Percentiles rank a stretch among this genome's conserved stretches.
phyloP scores from a whole-genome alignment of 2,797 vertebrate species.

The Anas bernieri region DNA sequence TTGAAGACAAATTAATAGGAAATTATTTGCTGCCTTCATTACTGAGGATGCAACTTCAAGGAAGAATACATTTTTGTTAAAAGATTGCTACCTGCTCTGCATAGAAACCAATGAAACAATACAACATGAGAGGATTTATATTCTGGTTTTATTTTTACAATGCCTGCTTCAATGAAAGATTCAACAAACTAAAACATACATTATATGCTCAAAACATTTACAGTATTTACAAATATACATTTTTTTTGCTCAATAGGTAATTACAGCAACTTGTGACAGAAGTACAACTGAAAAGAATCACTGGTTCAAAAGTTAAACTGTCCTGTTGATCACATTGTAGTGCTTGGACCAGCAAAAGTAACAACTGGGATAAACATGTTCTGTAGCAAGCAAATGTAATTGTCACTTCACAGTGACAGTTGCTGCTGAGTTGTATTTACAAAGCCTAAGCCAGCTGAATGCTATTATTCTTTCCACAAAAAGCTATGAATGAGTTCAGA shows the following conservation, averaged over 20 bases:
- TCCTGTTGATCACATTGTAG: background rate
- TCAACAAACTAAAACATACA: conserved; percentile 52
- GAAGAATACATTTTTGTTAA: background rate
- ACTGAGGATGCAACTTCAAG: background rate
- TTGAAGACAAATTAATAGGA: background rate
- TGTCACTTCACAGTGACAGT: background rate
- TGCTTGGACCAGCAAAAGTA: background rate
- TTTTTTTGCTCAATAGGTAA: conserved; percentile 25
- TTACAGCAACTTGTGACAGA: conserved; percentile 34
- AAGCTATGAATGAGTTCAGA: background rate
- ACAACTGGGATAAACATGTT: background rate
- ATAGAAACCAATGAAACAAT: background rate
- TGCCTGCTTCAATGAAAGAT: conserved; percentile 62
- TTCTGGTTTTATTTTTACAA: conserved; percentile 69
- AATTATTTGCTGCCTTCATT: background rate
- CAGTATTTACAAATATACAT: conserved; percentile 65
- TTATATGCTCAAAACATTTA: conserved; percentile 28
- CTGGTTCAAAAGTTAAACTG: background rate
- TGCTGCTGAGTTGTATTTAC: background rate
- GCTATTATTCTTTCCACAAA: background rate
- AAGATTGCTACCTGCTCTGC: background rate
- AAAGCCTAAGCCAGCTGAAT: background rate
- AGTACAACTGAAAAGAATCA: conserved; percentile 45
- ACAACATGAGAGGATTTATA: conserved; percentile 3
- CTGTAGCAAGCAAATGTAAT: background rate